Percentiles rank a stretch among this genome's conserved stretches.
These are phyloP conservation scores for Pachydiplax longipennis DNA, from an alignment of 2,888 invertebrate species.

Conservation along the genomic window DNA sequence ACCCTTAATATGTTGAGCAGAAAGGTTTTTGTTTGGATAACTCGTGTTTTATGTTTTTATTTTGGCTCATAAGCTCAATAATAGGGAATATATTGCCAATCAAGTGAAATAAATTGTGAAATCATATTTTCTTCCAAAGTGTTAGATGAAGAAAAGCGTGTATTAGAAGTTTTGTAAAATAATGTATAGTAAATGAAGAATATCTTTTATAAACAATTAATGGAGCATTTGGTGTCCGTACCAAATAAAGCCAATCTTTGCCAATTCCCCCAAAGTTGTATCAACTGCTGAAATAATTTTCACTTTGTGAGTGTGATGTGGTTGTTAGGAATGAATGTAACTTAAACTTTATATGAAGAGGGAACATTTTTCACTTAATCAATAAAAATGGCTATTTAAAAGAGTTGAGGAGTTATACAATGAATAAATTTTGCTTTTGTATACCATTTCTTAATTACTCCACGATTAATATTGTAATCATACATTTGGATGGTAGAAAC, in stretches of 20 bases:
- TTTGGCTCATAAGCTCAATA: conserved; percentile 18
- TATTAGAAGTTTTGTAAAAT: conserved; percentile 24
- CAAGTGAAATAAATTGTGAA: neutral
- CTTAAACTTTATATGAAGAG: neutral
- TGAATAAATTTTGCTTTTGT: neutral
- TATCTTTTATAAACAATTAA: conserved; percentile 35
- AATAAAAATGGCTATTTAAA: neutral
- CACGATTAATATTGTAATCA: neutral
- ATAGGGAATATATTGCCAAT: conserved; percentile 11
- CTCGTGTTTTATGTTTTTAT: neutral
- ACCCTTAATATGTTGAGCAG: neutral
- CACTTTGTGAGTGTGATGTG: conserved; percentile 21
- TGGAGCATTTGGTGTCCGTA: neutral
- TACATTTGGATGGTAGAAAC: neutral
- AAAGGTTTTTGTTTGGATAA: conserved; percentile 12
- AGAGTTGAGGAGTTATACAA: neutral
- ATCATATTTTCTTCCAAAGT: conserved; percentile 27
- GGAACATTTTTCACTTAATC: neutral
- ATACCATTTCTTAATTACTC: neutral
- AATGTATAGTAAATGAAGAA: conserved; percentile 28
- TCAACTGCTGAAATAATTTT: conserved; percentile 30
- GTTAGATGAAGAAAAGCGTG: neutral
- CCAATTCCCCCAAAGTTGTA: conserved; percentile 33
- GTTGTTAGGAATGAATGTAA: conserved; percentile 22
- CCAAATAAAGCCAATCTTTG: conserved; percentile 36